Evolutionary conservation across 2,113 vertebrate genomes (phyloP).

Genomic region (Haemorhous mexicanus): DNA sequence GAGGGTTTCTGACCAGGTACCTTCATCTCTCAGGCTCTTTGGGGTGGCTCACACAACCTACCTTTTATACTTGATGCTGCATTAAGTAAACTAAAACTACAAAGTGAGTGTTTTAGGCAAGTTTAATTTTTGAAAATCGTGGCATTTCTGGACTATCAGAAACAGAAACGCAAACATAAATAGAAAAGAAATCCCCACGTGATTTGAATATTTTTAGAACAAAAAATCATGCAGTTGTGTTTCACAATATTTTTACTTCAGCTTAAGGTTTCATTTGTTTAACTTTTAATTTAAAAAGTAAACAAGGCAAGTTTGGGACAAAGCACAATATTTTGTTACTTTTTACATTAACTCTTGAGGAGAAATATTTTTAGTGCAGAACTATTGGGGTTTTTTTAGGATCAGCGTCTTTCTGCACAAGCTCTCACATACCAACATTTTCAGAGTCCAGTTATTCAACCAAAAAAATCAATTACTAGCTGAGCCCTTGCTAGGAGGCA

Average conservation of each 20-base stretch:
- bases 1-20: background rate
- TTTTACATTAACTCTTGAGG: background rate
- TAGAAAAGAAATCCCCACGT: background rate
- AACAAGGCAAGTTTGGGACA: background rate
- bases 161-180: background rate
- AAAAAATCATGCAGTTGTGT: background rate
- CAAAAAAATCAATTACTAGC: background rate
- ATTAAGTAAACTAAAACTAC: background rate
- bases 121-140: background rate
- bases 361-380: background rate
- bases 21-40: background rate
- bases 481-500: background rate
- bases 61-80: background rate
- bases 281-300: background rate
- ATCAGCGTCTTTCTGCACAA: background rate
- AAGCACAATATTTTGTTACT: background rate
- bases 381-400: background rate
- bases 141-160: background rate
- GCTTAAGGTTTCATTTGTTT: background rate
- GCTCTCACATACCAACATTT: background rate
- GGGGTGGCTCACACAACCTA: background rate
- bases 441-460: background rate
- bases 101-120: fast-evolving
- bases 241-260: background rate
- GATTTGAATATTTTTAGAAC: background rate